Conservation (phyloP, 2,797 vertebrate genomes). For the Bryconaethiops microstoma region DNA sequence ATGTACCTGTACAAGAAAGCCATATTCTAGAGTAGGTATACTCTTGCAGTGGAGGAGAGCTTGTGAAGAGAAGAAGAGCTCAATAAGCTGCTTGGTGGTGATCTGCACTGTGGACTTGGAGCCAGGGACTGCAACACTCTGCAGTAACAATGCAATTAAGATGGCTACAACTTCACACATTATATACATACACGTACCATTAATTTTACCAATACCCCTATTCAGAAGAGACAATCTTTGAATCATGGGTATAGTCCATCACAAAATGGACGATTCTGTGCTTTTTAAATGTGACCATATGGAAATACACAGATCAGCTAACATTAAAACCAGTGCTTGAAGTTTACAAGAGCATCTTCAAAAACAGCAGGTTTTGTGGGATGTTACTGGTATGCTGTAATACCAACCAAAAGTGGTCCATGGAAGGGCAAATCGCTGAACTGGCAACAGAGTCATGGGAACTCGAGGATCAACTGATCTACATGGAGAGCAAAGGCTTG, state of each 20-base stretch:
- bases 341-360: too few species aligned
- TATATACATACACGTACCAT: neutral
- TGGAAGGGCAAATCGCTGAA: too few species aligned
- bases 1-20: conserved; percentile 92
- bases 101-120: conserved; percentile 76
- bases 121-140: conserved; percentile 74
- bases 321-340: too few species aligned
- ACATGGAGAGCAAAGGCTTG: too few species aligned
- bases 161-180: neutral
- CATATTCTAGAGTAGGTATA: conserved; percentile 88
- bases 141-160: conserved; percentile 30
- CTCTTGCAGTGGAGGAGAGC: conserved; percentile 90
- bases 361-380: too few species aligned
- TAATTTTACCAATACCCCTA: neutral
- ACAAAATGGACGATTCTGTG: neutral
- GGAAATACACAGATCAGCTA: neutral
- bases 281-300: neutral
- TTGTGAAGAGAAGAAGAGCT: conserved; percentile 79
- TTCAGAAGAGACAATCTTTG: neutral
- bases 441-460: too few species aligned
- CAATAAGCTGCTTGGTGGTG: conserved; percentile 79
- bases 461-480: too few species aligned
- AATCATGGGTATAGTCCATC: neutral
- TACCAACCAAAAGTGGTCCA: too few species aligned
- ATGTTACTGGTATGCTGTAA: too few species aligned